Conservation (phyloP, 1,140 invertebrate genomes). For the Lordiphosa collinella region DNA sequence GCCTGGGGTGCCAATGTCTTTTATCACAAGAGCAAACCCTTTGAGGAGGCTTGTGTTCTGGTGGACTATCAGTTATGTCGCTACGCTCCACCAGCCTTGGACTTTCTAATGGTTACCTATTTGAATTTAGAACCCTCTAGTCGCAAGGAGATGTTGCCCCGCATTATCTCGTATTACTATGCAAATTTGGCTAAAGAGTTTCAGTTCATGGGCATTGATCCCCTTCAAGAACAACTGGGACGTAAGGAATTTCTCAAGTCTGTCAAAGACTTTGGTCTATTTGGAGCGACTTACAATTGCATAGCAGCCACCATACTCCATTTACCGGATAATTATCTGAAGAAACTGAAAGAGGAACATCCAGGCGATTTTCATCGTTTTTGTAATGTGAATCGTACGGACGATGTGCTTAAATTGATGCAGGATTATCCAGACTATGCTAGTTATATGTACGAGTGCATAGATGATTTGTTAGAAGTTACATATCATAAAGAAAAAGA, state of each 20-base stretch:
- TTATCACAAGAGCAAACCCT: constrained; percentile 81
- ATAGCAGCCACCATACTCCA: constrained; percentile 58
- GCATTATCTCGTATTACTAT: constrained; percentile 37
- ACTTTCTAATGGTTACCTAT: constrained; percentile 79
- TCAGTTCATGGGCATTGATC: constrained; percentile 31
- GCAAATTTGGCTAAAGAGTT: constrained; percentile 29
- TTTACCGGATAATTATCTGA: constrained; percentile 62
- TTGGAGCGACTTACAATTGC: constrained; percentile 63
- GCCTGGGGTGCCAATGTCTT: constrained; percentile 84
- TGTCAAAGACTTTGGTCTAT: constrained; percentile 50
- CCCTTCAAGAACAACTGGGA: constrained; percentile 28
- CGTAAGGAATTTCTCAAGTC: constrained; percentile 48
- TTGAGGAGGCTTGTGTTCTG: constrained; percentile 80
- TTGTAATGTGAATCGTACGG: constrained; percentile 60
- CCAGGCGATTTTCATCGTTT: constrained; percentile 59
- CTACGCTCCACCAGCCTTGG: constrained; percentile 82
- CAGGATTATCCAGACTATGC: constrained; percentile 36
- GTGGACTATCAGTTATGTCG: constrained; percentile 83
- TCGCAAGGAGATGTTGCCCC: constrained; percentile 27
- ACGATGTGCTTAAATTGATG: constrained; percentile 44
- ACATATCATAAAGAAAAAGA: constrained; percentile 43
- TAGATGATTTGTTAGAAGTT: constrained; percentile 59
- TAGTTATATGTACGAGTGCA: constrained; percentile 58
- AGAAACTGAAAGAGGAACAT: constrained; percentile 44
- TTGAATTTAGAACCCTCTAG: constrained; percentile 49